Evolutionary conservation across 2,113 vertebrate genomes (phyloP), one percentile per base, ranked within the genome.

Genomic region (Megaceryle maxima): DNA sequence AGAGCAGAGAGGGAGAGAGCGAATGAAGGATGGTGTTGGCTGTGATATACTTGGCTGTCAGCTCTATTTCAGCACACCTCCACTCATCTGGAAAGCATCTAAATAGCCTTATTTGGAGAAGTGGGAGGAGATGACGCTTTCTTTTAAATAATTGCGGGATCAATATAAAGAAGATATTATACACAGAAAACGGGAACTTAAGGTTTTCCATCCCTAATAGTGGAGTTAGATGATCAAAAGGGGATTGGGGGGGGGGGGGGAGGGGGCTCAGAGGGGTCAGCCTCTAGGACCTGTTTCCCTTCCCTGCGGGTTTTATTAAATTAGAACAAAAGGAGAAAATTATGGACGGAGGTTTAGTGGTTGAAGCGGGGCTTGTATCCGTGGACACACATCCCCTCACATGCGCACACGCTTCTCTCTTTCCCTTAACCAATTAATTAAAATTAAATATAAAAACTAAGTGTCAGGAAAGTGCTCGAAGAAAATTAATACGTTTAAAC

Each of bases 61-160:
- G 96, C 97, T 90, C 97, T 94, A 92, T 94, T 95, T 91, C 96
- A 96, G 96, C 94, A 96, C 97, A 96, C 97, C 97, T 98, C 97
- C 96, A 97, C 96, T 97, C 97, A 97, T 96, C 98, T 98, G 98
- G 97, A 98, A 98, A 98, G 97, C 97, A 92, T 98, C 98, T 98
- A 98, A 98, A 98, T 98, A 97, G 98, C 98, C 98, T 98, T 98
- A 98, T 98, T 97, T 97, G 96, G 97, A 76, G 67, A 88, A 97
- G 94, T 95, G 98, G 97, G 97, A 95, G 98, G 97, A 91, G 98
- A 97, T 97, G 93, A 92, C 80, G 96, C 93, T 86, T 97, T 97
- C 97, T 96, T 97, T 97, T 96, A 98, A 98, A 98, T 97, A 98
- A 98, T 96, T 96, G 96, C 93, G 96, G 97, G 97, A 96, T 97